Conservation (phyloP, 2,888 invertebrate genomes). For the Mythimna albipuncta region DNA sequence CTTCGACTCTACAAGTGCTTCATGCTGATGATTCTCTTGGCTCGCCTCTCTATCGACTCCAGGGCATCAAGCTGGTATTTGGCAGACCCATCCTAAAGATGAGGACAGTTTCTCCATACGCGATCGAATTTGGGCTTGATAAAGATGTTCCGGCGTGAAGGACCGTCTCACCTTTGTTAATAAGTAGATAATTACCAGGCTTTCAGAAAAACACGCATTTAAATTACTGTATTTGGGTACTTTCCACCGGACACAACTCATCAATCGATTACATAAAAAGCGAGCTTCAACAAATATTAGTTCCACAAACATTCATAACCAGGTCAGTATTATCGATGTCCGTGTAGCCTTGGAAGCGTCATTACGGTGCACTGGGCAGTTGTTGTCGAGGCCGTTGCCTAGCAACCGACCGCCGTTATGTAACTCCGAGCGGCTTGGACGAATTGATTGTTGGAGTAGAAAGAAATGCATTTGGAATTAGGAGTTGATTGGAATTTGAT, state of each 20-base stretch:
- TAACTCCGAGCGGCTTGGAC: constrained; percentile 12
- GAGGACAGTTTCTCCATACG: too few relatives aligned
- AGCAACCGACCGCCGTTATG: constrained; percentile 32
- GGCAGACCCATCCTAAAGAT: too few relatives aligned
- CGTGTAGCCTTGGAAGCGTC: constrained; percentile 38
- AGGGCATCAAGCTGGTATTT: too few relatives aligned
- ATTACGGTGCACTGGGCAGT: constrained; percentile 44
- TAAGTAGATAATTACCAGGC: too few relatives aligned
- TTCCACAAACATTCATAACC: constrained; percentile 56
- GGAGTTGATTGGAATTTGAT: constrained; percentile 28
- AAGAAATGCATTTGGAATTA: constrained; percentile 33
- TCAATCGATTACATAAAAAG: constrained; percentile 26
- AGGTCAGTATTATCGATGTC: constrained; percentile 51
- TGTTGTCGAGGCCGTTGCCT: constrained; percentile 49
- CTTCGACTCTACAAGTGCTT: too few relatives aligned
- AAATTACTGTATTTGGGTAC: too few relatives aligned
- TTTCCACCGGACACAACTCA: neutral
- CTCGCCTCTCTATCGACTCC: too few relatives aligned
- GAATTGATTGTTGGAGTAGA: constrained; percentile 13
- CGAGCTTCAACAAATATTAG: constrained; percentile 38
- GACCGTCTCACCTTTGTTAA: too few relatives aligned
- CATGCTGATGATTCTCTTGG: too few relatives aligned
- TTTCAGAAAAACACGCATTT: too few relatives aligned
- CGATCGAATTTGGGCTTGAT: too few relatives aligned
- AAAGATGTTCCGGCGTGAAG: too few relatives aligned